phyloP scores from a whole-genome alignment of 2,113 vertebrate genomes.

The Brachyhypopomus occidentalis region DNA sequence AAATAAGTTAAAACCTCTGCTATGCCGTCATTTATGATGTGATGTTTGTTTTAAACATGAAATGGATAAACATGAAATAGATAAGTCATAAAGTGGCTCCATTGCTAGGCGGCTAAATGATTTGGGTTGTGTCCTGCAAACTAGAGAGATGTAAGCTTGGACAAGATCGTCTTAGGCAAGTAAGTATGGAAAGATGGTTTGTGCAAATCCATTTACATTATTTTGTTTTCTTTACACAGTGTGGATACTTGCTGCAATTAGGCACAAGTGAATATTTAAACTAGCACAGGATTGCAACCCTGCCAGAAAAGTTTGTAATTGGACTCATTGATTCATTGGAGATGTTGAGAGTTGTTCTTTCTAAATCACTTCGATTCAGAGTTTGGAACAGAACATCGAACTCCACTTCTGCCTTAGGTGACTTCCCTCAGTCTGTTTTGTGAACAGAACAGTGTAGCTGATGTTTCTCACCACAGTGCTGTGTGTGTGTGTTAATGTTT shows the following conservation, averaged over 20 bases:
- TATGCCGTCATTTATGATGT: no score
- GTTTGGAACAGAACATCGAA: not conserved
- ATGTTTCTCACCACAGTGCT: not conserved
- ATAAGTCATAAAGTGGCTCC: not conserved
- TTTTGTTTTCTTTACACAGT: not conserved
- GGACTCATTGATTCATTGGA: conserved; percentile 16
- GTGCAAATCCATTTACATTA: conserved; percentile 1
- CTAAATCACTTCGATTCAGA: conserved; percentile 15
- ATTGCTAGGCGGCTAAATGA: not conserved
- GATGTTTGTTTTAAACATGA: no score
- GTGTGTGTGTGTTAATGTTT: no score
- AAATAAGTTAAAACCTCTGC: no score
- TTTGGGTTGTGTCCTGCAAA: not conserved
- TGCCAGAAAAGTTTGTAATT: conserved; percentile 30
- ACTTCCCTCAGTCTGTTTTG: not conserved
- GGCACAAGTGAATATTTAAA: conserved; percentile 13
- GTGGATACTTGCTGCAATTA: conserved; percentile 3
- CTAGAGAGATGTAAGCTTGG: not conserved
- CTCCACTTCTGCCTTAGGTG: not conserved
- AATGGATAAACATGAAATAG: no score
- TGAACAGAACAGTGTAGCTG: not conserved
- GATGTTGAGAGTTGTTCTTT: conserved; percentile 30
- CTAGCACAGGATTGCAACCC: not conserved
- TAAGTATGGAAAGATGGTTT: not conserved
- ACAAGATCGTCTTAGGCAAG: not conserved